Evolutionary conservation across 1,140 invertebrate genomes (phyloP).

Genomic region (Tetramorium alpestre): DNA sequence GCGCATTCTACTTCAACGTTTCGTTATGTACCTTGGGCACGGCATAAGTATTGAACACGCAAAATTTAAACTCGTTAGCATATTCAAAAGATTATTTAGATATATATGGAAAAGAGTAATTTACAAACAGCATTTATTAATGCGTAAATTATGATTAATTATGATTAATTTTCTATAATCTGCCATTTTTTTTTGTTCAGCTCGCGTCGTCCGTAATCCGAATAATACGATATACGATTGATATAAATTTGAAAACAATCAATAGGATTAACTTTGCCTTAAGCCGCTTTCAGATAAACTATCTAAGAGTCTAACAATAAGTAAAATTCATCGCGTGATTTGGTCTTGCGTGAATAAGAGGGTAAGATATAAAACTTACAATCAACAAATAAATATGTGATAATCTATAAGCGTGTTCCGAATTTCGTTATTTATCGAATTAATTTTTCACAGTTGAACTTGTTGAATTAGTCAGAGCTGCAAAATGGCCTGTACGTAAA

Average conservation of each 20-base stretch:
- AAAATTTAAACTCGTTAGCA: constrained; percentile 18
- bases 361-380: not conserved
- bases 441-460: not conserved
- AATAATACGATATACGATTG: not conserved
- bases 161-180: not conserved
- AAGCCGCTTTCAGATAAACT: constrained; percentile 1
- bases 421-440: not conserved
- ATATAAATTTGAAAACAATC: constrained; percentile 8
- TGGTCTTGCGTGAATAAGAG: constrained; percentile 9
- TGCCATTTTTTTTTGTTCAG: not conserved
- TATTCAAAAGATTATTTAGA: constrained; percentile 20
- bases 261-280: not conserved
- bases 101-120: not conserved
- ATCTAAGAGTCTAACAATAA: not conserved
- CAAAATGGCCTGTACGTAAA: not conserved
- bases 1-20: not conserved
- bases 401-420: not conserved
- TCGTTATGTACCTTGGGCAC: not conserved
- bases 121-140: not conserved
- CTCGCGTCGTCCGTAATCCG: not conserved
- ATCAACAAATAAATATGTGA: constrained; percentile 7
- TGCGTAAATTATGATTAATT: not conserved
- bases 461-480: not conserved
- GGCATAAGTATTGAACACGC: constrained; percentile 28
- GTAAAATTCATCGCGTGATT: constrained; percentile 32